These are phyloP conservation scores for Megalonaias nervosa DNA, from an alignment of 1,140 invertebrate species.

Conservation along the genomic window DNA sequence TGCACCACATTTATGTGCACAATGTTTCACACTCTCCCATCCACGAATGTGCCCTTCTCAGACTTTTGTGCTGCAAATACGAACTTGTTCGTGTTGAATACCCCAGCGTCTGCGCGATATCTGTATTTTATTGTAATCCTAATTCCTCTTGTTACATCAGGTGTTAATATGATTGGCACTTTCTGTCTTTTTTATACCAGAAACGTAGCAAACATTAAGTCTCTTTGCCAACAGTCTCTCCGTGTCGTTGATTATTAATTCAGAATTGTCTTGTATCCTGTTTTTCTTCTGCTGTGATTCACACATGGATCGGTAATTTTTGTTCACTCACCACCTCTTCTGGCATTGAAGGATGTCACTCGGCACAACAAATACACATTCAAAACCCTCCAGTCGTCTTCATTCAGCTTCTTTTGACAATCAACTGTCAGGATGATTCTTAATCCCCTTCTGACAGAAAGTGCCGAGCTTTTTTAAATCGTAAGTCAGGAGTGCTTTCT, in stretches of 20 bases:
- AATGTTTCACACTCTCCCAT: slow-evolving; percentile 15
- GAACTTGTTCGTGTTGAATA: slow-evolving; percentile 2
- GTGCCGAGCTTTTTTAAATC: too few species aligned
- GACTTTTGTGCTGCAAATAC: slow-evolving; percentile 12
- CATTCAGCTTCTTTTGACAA: too few species aligned
- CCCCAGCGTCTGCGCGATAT: neutral
- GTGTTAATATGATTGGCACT: slow-evolving; percentile 14
- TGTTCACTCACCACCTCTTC: slow-evolving; percentile 13
- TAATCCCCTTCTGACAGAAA: too few species aligned
- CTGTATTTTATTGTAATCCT: slow-evolving; percentile 5
- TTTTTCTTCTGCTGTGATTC: neutral
- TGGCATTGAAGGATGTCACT: slow-evolving; percentile 6
- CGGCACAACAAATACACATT: too few species aligned
- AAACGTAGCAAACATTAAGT: slow-evolving; percentile 13
- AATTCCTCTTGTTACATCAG: slow-evolving; percentile 13
- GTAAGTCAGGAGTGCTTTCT: too few species aligned
- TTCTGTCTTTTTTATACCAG: slow-evolving; percentile 6
- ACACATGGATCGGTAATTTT: neutral
- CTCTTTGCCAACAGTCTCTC: slow-evolving; percentile 7
- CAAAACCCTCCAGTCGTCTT: too few species aligned
- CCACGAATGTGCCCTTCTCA: neutral
- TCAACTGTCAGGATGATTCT: too few species aligned
- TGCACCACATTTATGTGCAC: neutral
- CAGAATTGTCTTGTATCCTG: neutral
- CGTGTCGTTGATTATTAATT: slow-evolving; percentile 1